These are phyloP conservation scores for Ichneumon xanthorius DNA, from an alignment of 2,888 invertebrate species.

Conservation along the genomic window DNA sequence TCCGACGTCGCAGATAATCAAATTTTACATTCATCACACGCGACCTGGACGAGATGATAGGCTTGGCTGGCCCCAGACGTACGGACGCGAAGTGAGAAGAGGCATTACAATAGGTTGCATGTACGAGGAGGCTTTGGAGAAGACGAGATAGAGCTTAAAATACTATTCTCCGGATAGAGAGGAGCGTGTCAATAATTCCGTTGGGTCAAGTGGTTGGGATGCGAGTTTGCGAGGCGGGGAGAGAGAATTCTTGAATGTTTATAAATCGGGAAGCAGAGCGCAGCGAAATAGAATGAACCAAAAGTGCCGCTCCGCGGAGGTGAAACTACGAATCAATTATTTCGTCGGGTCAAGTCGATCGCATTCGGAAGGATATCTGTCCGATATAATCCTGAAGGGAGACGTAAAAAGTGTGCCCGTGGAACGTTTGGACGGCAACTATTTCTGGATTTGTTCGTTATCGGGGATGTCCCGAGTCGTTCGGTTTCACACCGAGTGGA, in stretches of 20 bases:
- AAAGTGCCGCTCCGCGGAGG: background rate
- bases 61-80: constrained; percentile 29
- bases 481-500: constrained; percentile 30
- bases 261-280: background rate
- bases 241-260: background rate
- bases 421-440: constrained; percentile 35
- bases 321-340: constrained; percentile 43
- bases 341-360: constrained; percentile 33
- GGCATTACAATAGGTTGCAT: constrained; percentile 5
- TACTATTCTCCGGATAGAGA: background rate
- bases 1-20: constrained; percentile 72
- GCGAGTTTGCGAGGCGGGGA: background rate
- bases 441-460: constrained; percentile 57
- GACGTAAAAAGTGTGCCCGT: background rate
- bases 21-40: constrained; percentile 76
- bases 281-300: constrained; percentile 4
- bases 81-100: constrained; percentile 8
- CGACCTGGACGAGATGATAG: constrained; percentile 51
- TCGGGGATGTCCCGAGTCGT: constrained; percentile 52
- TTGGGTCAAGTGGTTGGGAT: constrained; percentile 15
- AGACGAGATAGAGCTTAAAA: background rate
- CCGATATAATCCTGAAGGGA: constrained; percentile 40
- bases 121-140: background rate
- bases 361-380: constrained; percentile 31
- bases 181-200: constrained; percentile 26